Evolutionary conservation across 2,113 vertebrate genomes (phyloP).

Genomic region (Synodontis membranacea): DNA sequence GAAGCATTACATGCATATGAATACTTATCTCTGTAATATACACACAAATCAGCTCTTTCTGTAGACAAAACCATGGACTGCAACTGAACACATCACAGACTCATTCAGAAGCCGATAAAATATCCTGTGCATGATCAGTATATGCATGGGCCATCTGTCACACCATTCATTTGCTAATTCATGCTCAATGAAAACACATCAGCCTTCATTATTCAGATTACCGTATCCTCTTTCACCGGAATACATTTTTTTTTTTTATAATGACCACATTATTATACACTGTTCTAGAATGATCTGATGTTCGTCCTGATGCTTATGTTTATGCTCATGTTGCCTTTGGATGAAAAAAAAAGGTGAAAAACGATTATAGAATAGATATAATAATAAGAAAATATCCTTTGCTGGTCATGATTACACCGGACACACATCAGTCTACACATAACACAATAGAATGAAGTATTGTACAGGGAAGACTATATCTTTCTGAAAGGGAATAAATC

Average conservation of each 20-base stretch:
- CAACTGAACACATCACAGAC: neutral
- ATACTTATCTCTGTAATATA: neutral
- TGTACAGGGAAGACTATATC: neutral
- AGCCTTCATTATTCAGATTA: slow-evolving; percentile 55
- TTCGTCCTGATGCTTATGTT: neutral
- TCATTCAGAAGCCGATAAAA: slow-evolving; percentile 25
- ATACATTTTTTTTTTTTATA: neutral
- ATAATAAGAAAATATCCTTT: neutral
- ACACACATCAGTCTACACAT: neutral
- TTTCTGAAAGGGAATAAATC: neutral
- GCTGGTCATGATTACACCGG: neutral
- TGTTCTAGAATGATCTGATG: neutral
- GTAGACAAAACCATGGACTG: neutral
- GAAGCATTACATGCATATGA: neutral
- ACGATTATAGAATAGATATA: neutral
- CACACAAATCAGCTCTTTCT: neutral
- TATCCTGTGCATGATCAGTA: slow-evolving; percentile 40
- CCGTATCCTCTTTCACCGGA: slow-evolving; percentile 33
- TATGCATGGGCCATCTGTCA: slow-evolving; percentile 46
- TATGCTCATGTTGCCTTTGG: neutral
- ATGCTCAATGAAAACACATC: slow-evolving; percentile 47
- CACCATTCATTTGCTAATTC: slow-evolving; percentile 55
- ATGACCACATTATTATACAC: neutral
- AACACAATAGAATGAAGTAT: neutral
- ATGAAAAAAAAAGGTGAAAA: neutral